Evolutionary conservation across 1,140 invertebrate genomes (phyloP), one percentile per base, ranked within the genome.

Genomic region (Solenopsis fugax): DNA sequence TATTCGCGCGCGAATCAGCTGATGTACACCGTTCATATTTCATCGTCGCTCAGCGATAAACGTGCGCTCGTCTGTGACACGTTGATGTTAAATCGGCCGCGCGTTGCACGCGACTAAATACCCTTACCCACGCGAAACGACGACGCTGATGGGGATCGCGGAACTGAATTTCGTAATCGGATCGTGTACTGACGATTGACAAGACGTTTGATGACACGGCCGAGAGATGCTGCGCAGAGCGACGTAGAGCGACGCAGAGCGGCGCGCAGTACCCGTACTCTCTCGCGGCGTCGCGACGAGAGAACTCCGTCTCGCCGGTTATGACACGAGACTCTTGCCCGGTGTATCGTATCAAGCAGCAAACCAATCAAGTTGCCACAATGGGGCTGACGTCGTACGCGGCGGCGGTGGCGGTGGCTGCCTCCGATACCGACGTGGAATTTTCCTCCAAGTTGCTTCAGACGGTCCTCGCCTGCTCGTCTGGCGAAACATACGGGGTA

Each of bases 361-460:
- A 87, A 89, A 90, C 84, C 82, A 89, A 90, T 90, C 88, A 69
- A 78, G 71, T 71, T 65, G 50, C 64, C 77, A 89, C 88, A 90
- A 90, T 90, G 41, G 88, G 50, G 56, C 41, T 71, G 84, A 77
- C 50, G 64, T 37, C 50, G 62, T 48, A 85, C 62, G 62, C 67
- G 75, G 60, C 71, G 71, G 76, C 56, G 72, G 76, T 48, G 72
- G 37, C 75, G 81, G 71, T 72, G 73, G 73, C 18, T 85, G 81
- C 82, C 76, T 73, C 52, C 81, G 80, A 82, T 82, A 65, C 50
- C 29, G 73, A 50, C 52, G 52, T 52, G 13, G 65, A 77, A 64
- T 84, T 89, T 89, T 89, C 87, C 76, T 78, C 34, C 45, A 24
- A 64, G 29, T 48, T 60, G 52, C 76, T 37, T 62, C 76, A 77